A percentile compares a stretch with the other conserved stretches of the same genome.
phyloP scores from a whole-genome alignment of 2,797 vertebrate genomes.

The Falco naumanni region DNA sequence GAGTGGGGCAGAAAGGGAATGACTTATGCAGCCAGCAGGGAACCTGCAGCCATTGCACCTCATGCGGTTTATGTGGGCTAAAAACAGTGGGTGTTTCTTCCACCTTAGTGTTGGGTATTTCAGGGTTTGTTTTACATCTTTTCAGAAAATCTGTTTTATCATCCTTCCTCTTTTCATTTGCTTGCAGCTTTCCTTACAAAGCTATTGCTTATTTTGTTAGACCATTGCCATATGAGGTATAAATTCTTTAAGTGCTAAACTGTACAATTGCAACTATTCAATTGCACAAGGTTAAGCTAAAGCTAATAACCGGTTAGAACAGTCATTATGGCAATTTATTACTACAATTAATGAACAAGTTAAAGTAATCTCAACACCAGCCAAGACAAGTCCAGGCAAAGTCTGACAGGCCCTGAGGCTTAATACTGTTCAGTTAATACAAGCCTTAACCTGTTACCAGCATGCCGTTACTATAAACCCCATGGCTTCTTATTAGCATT shows the following conservation, averaged over 20 bases:
- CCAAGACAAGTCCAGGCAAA: background rate
- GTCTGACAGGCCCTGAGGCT: background rate
- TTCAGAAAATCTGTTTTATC: background rate
- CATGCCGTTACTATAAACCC: background rate
- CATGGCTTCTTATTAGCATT: background rate
- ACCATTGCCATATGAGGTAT: rapidly evolving
- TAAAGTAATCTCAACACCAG: background rate
- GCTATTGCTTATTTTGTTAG: rapidly evolving
- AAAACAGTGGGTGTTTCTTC: background rate
- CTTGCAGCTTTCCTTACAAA: background rate
- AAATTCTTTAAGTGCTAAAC: background rate
- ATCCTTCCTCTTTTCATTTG: background rate
- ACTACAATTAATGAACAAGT: background rate
- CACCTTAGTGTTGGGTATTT: background rate
- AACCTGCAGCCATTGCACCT: background rate
- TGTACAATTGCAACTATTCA: background rate
- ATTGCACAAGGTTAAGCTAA: background rate
- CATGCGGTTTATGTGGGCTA: background rate
- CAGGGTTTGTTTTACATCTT: background rate
- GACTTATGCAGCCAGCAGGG: rapidly evolving
- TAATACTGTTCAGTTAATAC: background rate
- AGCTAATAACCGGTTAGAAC: background rate
- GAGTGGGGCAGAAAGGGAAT: rapidly evolving
- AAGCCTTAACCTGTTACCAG: background rate
- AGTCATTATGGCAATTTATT: background rate